Evolutionary conservation across 2,797 vertebrate species (phyloP).

Genomic region (Myotis findleyi): DNA sequence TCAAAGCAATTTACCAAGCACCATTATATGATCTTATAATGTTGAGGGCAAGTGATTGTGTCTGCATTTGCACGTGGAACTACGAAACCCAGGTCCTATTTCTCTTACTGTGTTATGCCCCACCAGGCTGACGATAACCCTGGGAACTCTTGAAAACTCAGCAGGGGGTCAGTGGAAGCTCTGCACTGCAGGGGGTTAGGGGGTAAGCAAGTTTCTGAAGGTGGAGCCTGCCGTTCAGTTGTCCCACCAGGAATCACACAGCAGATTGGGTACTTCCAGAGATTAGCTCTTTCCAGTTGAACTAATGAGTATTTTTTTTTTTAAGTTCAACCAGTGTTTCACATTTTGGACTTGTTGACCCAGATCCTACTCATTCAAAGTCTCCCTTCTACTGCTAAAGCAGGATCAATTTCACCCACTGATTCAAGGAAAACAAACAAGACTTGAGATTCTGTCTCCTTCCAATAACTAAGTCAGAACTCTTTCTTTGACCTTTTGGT

Average conservation of each 20-base stretch:
- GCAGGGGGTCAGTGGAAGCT: constrained; percentile 20
- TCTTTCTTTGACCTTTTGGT: background rate
- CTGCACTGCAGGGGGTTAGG: constrained; percentile 58
- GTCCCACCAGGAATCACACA: constrained; percentile 71
- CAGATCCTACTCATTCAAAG: constrained; percentile 9
- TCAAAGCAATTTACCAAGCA: constrained; percentile 75
- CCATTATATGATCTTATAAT: constrained; percentile 73
- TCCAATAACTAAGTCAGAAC: background rate
- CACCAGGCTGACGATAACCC: constrained; percentile 68
- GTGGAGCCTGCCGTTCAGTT: constrained; percentile 43
- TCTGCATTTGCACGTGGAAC: constrained; percentile 52
- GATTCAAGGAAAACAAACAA: background rate
- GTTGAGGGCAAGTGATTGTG: constrained; percentile 67
- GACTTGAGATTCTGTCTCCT: background rate
- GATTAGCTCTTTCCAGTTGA: constrained; percentile 53
- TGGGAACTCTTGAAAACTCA: constrained; percentile 76
- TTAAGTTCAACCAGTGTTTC: constrained; percentile 46
- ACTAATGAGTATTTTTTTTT: constrained; percentile 37
- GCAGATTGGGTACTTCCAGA: constrained; percentile 66
- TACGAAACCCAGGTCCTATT: constrained; percentile 62
- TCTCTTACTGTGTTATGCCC: constrained; percentile 57
- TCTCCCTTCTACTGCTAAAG: background rate
- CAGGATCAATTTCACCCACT: background rate
- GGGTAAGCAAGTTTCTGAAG: constrained; percentile 67
- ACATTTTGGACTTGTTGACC: constrained; percentile 44